These are phyloP conservation scores for Platichthys flesus DNA, from an alignment of 2,113 vertebrate species.

Conservation along the genomic window DNA sequence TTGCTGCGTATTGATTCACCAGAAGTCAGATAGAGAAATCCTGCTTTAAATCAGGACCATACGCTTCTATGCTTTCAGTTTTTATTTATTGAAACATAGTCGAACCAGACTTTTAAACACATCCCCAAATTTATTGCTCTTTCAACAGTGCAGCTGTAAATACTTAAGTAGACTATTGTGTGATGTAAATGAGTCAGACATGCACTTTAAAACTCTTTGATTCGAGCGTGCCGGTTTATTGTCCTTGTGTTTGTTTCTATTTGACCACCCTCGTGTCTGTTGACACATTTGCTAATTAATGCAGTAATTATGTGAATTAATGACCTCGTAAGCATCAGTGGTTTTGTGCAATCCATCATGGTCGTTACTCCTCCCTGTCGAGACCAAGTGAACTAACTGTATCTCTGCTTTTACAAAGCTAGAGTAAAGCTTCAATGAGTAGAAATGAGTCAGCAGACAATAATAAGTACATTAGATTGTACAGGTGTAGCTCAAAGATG, in stretches of 20 bases:
- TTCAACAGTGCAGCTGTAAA: background rate
- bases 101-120: no score
- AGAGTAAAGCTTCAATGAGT: background rate
- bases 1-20: no score
- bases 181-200: background rate
- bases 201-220: background rate
- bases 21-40: no score
- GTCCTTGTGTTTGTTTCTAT: background rate
- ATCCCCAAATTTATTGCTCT: no score
- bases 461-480: background rate
- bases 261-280: background rate
- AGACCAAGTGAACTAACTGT: background rate
- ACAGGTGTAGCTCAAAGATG: no score
- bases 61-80: no score
- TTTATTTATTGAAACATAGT: background rate
- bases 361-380: background rate
- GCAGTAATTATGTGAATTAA: background rate
- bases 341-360: background rate
- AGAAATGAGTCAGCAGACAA: background rate
- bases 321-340: background rate
- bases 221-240: background rate
- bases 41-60: background rate
- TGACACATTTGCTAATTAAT: background rate
- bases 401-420: conserved; percentile 12
- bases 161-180: background rate